A percentile compares a stretch with the other conserved stretches of the same genome.
Conservation (phyloP, 2,113 vertebrate genomes). For the Muntiacus muntjak region DNA sequence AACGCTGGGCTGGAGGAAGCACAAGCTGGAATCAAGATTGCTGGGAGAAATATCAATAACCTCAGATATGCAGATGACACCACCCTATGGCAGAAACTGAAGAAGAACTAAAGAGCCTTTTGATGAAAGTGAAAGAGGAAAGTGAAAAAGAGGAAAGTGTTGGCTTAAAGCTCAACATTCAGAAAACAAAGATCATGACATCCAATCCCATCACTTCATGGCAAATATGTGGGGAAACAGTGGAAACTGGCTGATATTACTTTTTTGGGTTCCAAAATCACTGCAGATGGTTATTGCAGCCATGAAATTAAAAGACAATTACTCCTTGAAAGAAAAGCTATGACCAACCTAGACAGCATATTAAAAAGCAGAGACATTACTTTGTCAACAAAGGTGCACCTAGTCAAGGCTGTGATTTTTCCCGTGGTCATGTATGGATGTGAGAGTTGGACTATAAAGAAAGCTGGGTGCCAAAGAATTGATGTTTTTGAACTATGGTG, state of each 20-base stretch:
- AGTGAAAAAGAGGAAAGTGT: neutral
- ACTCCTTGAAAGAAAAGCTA: neutral
- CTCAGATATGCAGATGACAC: neutral
- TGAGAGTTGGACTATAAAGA: neutral
- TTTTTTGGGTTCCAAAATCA: neutral
- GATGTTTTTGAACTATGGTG: neutral
- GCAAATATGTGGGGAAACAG: neutral
- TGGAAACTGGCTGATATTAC: neutral
- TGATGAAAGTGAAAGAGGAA: neutral
- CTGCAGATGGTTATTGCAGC: neutral
- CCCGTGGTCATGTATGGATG: neutral
- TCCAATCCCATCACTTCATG: neutral
- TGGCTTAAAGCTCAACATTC: neutral
- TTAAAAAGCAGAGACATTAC: neutral
- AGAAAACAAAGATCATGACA: neutral
- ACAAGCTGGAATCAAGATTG: neutral
- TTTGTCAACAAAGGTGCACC: neutral
- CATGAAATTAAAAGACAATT: accelerated
- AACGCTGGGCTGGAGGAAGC: accelerated
- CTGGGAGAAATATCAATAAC: neutral
- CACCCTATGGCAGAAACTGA: neutral
- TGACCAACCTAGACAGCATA: neutral
- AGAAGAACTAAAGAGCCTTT: neutral
- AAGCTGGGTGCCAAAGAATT: accelerated
- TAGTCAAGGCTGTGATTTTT: neutral